A percentile compares a stretch with the other conserved stretches of the same genome.
Evolutionary conservation across 2,113 vertebrate genomes (phyloP).

Genomic region (Carettochelys insculpta): DNA sequence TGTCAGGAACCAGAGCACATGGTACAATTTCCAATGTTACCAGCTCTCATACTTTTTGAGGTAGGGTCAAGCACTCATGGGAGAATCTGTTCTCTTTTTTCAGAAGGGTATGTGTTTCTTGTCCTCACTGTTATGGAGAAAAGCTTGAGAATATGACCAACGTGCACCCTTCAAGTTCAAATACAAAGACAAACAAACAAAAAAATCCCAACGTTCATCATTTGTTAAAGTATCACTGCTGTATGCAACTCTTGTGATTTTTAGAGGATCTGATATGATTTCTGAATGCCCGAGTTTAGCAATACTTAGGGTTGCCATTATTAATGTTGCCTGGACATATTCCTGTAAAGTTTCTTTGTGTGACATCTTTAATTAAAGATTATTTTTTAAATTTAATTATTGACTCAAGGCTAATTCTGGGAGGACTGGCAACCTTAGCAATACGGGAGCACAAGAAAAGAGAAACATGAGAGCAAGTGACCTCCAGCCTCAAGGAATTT

Average conservation of each 20-base stretch:
- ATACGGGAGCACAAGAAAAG: accelerated
- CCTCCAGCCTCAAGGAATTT: background rate
- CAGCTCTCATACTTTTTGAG: background rate
- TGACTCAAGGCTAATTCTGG: no score
- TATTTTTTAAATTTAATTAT: no score
- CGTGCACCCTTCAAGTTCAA: background rate
- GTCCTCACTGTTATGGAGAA: background rate
- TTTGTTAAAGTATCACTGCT: background rate
- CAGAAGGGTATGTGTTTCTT: background rate
- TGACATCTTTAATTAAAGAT: no score
- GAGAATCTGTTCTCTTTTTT: background rate
- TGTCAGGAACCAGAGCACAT: background rate
- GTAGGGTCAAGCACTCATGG: background rate
- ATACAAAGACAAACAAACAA: accelerated
- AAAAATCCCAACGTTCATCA: background rate
- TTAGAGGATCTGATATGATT: background rate
- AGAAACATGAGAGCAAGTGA: background rate
- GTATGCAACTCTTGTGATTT: background rate
- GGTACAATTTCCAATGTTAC: background rate
- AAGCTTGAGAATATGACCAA: background rate
- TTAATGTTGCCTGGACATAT: no score
- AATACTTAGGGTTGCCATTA: no score
- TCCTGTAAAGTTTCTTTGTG: no score
- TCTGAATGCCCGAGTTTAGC: background rate
- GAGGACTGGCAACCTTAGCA: no score